These are phyloP conservation scores for Atractosteus spatula DNA, from an alignment of 2,113 vertebrate genomes.

Conservation along the genomic window DNA sequence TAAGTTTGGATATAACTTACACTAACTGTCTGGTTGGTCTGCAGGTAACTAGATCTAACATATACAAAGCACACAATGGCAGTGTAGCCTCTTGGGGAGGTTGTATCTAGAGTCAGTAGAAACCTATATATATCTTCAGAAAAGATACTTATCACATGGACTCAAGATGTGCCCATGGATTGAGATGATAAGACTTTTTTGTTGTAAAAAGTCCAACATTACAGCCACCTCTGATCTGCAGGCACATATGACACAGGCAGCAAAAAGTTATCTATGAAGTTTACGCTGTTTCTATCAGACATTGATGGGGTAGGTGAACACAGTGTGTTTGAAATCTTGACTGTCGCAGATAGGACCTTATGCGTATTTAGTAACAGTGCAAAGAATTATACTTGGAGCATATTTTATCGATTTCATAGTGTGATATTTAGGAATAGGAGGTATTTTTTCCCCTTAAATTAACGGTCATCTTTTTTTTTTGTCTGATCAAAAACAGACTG, in stretches of 20 bases:
- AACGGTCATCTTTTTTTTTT: background rate
- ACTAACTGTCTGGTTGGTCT: conserved; percentile 1
- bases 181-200: background rate
- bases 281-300: background rate
- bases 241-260: conserved; percentile 22
- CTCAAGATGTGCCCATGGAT: background rate
- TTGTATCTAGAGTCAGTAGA: background rate
- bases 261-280: conserved; percentile 1
- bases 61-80: conserved; percentile 1
- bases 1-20: background rate
- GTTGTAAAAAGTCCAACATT: background rate
- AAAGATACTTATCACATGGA: background rate
- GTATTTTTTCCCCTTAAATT: background rate
- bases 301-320: no score
- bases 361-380: conserved; percentile 27
- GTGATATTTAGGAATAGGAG: conserved; percentile 27
- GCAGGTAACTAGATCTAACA: background rate
- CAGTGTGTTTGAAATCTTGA: background rate
- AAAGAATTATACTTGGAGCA: conserved; percentile 31
- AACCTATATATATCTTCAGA: conserved; percentile 6
- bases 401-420: conserved; percentile 25
- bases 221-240: background rate
- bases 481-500: no score
- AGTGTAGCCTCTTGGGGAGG: background rate
- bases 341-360: background rate